phyloP scores from a whole-genome alignment of 1,140 invertebrate genomes.

The Acromyrmex echinatior region DNA sequence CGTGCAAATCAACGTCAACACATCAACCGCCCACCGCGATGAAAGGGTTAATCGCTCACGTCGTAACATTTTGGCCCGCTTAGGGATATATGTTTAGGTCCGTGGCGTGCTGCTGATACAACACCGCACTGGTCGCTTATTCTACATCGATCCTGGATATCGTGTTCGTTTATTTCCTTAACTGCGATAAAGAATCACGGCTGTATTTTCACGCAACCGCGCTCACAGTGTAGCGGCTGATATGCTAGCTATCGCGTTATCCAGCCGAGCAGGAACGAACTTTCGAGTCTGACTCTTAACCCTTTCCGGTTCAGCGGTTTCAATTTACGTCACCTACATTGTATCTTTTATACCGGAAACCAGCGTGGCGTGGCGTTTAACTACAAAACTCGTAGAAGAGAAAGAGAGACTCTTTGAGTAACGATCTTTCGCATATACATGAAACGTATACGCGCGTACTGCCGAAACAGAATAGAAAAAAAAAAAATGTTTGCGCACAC shows the following conservation, averaged over 20 bases:
- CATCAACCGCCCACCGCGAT: constrained; percentile 48
- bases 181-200: constrained; percentile 45
- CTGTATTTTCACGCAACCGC: constrained; percentile 58
- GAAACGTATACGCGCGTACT: neutral
- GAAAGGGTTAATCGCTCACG: constrained; percentile 59
- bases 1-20: constrained; percentile 53
- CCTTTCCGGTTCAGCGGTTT: constrained; percentile 60
- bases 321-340: constrained; percentile 55
- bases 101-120: constrained; percentile 47
- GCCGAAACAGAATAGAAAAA: neutral
- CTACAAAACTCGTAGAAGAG: neutral
- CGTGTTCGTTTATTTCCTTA: constrained; percentile 55
- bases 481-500: constrained; percentile 26
- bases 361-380: constrained; percentile 41
- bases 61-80: constrained; percentile 54
- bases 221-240: neutral
- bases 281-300: constrained; percentile 47
- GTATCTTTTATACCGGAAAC: constrained; percentile 27
- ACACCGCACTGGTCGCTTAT: constrained; percentile 14
- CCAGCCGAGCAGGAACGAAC: constrained; percentile 38
- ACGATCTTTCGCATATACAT: neutral
- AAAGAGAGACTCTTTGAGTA: neutral
- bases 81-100: constrained; percentile 52
- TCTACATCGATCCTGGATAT: constrained; percentile 34
- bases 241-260: constrained; percentile 53